Base-by-base conservation (phyloP, 1,140 invertebrate genomes). In the Heliconius nattereri region DNA sequence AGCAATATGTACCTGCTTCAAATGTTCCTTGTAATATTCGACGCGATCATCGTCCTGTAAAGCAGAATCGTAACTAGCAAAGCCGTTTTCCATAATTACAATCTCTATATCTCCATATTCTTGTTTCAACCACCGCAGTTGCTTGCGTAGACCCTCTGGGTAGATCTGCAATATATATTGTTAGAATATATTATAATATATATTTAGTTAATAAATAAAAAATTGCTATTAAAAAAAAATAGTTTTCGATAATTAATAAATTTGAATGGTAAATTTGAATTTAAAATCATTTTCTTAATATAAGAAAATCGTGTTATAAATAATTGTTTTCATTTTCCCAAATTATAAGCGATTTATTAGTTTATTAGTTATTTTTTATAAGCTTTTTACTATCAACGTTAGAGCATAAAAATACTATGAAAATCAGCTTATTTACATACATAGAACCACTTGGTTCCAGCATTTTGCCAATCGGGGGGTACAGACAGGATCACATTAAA, bases 1-100 rank as follows among this genome's bases (percentile, higher is more conserved):
- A 16, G 49, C 37, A 40, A 57, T 57, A 66, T 16, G n/a, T 73
- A 86, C 85, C 83, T 86, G 84, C 75, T 88, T 80, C 73, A 94
- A 86, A 77, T 93, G 83, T n/a, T 80, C 66, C 45, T 82, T 84
- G 9, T 82, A 71, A 82, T 84, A 91, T n/a, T 87, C 74, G 0
- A 96, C 90, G 78, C 96, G 91, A 16, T 93, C 88, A 5, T 82
- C 57, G 86, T 97, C 96, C 35, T 95, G 81, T 2, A 96, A 72
- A 2, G 70, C 32, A 16, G 92, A 90, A 9, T 90, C 91, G 29
- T 89, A 85, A 87, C 96, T 95, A 57, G 96, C 91, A 80, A 95
- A 92, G 3, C 97, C 97, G 86, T 97, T 97, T 93, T 97, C 97
- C 7, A 96, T 96, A 13, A 97, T 95, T n/a, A 96, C 91, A 26